Conservation (phyloP, 2,113 vertebrate species). For the Manacus vitellinus region DNA sequence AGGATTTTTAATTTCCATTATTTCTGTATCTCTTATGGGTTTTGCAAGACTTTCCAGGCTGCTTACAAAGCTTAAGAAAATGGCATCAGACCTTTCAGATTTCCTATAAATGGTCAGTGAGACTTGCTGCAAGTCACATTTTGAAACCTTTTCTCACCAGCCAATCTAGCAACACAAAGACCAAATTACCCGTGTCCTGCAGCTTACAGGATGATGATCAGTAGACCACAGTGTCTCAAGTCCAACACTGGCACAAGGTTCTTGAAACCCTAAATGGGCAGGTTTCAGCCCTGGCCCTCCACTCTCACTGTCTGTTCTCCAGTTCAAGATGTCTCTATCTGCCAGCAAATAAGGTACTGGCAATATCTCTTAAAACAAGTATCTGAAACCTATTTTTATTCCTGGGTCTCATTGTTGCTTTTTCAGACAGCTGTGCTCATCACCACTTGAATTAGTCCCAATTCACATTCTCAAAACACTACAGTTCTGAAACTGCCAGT, state of each 20-base stretch:
- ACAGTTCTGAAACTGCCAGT: not conserved
- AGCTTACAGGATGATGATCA: not conserved
- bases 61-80: not conserved
- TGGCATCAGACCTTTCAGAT: not conserved
- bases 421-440: not conserved
- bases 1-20: not conserved
- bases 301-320: not conserved
- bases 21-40: not conserved
- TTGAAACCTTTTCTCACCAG: not conserved
- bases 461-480: not conserved
- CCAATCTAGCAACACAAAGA: not conserved
- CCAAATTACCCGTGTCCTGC: not conserved
- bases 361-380: not conserved
- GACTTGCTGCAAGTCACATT: not conserved
- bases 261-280: not conserved
- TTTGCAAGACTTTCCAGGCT: not conserved
- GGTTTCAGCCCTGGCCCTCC: not conserved
- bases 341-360: not conserved
- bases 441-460: not conserved
- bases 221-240: not conserved
- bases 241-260: fast-evolving
- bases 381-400: not conserved
- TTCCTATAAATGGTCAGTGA: not conserved
- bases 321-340: not conserved
- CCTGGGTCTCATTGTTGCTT: not conserved